These are phyloP conservation scores for Pollicipes pollicipes DNA, from an alignment of 1,140 invertebrate genomes.

Conservation along the genomic window DNA sequence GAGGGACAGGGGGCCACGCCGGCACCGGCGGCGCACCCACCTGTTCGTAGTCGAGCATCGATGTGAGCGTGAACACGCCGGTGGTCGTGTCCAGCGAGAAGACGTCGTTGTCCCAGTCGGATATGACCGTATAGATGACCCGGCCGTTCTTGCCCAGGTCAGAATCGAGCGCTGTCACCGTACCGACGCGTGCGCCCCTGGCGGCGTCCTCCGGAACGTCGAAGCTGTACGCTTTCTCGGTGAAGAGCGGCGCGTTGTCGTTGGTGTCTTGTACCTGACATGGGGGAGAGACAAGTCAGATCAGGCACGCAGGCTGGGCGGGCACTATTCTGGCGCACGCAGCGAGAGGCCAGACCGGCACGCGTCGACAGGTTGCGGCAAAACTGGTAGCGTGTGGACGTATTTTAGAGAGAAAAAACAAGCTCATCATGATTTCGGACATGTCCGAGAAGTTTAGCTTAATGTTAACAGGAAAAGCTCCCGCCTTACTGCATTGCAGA, in stretches of 20 bases:
- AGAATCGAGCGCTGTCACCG: conserved; percentile 58
- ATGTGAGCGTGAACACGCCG: conserved; percentile 71
- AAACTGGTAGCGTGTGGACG: no score
- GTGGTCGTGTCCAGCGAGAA: conserved; percentile 79
- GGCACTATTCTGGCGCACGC: no score
- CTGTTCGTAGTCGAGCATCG: conserved; percentile 80
- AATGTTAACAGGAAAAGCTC: no score
- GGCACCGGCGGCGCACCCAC: conserved; percentile 39
- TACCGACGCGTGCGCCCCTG: conserved; percentile 57
- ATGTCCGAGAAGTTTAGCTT: no score
- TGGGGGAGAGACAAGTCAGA: conserved; percentile 5
- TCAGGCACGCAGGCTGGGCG: no score
- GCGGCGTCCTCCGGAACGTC: conserved; percentile 69
- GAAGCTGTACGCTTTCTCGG: conserved; percentile 65
- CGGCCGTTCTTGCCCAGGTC: conserved; percentile 61
- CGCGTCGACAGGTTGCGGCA: no score
- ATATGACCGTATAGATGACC: conserved; percentile 67
- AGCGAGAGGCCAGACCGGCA: no score
- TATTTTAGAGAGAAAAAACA: no score
- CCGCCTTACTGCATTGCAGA: no score
- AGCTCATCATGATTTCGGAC: no score
- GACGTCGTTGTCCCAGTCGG: conserved; percentile 84
- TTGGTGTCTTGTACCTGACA: conserved; percentile 75
- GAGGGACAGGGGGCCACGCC: no score
- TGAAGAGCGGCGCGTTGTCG: conserved; percentile 80